Evolutionary conservation across 64 coral and sea anemone genomes (phyloP).

Genomic region (Pachyseris speciosa): DNA sequence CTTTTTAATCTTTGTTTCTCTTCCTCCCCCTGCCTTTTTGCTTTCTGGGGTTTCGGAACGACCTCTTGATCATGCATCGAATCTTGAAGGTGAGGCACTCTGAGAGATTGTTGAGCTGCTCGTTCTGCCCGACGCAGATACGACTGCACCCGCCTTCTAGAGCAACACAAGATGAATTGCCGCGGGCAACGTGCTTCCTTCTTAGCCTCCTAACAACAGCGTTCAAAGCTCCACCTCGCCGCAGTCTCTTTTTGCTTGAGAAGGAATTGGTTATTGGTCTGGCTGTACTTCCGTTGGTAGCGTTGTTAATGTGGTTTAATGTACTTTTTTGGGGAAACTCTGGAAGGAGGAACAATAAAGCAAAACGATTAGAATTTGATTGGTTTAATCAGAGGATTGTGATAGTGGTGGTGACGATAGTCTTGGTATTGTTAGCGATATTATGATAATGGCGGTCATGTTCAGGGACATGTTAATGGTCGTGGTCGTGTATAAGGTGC

Average conservation of each 20-base stretch:
- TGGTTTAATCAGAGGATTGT: too few species aligned
- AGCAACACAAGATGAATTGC: conserved; percentile 7
- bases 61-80: neutral
- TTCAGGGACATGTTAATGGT: too few species aligned
- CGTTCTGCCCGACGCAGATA: conserved; percentile 39
- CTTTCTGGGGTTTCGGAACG: neutral
- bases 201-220: neutral
- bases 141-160: neutral
- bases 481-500: neutral
- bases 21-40: neutral
- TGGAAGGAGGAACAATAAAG: neutral
- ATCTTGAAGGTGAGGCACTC: conserved; percentile 6
- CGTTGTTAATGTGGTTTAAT: neutral
- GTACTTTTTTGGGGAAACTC: neutral
- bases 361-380: neutral
- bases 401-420: too few species aligned
- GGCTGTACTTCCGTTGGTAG: neutral
- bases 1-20: neutral
- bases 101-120: neutral
- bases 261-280: neutral
- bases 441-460: too few species aligned
- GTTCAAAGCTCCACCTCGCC: neutral
- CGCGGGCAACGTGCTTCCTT: neutral
- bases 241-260: neutral
- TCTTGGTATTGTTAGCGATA: too few species aligned